phyloP scores from a whole-genome alignment of 2,888 invertebrate genomes.

The Cheilosia scutellata region DNA sequence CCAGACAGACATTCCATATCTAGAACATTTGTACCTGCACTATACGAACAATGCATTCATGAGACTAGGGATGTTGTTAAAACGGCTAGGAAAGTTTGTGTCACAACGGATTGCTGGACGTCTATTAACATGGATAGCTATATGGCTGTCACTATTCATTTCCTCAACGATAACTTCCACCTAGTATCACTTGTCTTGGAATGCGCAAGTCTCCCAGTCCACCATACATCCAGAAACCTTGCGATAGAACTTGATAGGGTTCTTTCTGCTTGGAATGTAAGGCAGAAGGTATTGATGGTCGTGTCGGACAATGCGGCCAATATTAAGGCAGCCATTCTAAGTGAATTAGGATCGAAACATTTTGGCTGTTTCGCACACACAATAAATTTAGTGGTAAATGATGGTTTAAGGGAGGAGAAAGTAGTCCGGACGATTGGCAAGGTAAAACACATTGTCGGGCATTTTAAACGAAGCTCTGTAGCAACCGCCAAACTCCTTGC shows the following conservation, averaged over 20 bases:
- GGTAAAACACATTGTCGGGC: slow-evolving; percentile 6
- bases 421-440: background rate
- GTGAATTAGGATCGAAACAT: slow-evolving; percentile 72
- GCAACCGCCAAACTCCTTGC: slow-evolving; percentile 3
- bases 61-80: background rate
- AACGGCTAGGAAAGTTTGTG: slow-evolving; percentile 4
- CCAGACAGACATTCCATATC: slow-evolving; percentile 15
- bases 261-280: slow-evolving; percentile 21
- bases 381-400: slow-evolving; percentile 70
- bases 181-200: background rate
- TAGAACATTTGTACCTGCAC: background rate
- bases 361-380: slow-evolving; percentile 74
- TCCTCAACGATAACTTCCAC: slow-evolving; percentile 14
- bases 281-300: slow-evolving; percentile 69
- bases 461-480: slow-evolving; percentile 1
- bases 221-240: slow-evolving; percentile 28
- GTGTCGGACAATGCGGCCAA: slow-evolving; percentile 75
- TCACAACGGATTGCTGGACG: slow-evolving; percentile 40
- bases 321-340: slow-evolving; percentile 62
- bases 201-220: slow-evolving; percentile 20
- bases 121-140: slow-evolving; percentile 31
- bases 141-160: slow-evolving; percentile 40
- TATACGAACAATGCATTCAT: slow-evolving; percentile 14
- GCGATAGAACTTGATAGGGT: background rate
- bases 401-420: slow-evolving; percentile 51